Evolutionary conservation across 2,113 vertebrate genomes (phyloP).

Genomic region (Cryptotis parvus): DNA sequence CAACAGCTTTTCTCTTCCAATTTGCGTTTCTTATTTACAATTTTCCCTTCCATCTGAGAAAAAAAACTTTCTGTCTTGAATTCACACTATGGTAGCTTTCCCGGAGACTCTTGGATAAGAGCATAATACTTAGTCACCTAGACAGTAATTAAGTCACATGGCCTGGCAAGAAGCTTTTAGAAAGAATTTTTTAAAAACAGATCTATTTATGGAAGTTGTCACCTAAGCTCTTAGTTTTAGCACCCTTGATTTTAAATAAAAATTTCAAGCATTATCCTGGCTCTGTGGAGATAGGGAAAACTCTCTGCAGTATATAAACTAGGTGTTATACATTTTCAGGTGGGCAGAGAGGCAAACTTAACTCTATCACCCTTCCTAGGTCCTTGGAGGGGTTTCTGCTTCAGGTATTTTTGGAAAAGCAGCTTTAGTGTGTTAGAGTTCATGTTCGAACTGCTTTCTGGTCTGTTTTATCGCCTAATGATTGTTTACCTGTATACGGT

Average conservation of each 20-base stretch:
- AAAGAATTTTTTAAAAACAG: slow-evolving; percentile 27
- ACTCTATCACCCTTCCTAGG: background rate
- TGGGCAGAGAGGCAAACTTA: background rate
- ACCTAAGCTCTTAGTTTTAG: slow-evolving; percentile 61
- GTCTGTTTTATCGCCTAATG: background rate
- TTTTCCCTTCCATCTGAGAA: slow-evolving; percentile 35
- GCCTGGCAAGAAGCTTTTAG: slow-evolving; percentile 61
- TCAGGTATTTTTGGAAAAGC: background rate
- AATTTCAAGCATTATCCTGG: slow-evolving; percentile 42
- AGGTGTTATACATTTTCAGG: slow-evolving; percentile 25
- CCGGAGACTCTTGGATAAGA: slow-evolving; percentile 38
- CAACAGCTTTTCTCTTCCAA: slow-evolving; percentile 61
- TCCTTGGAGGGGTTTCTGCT: background rate
- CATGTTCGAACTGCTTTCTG: background rate
- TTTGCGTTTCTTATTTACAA: slow-evolving; percentile 54
- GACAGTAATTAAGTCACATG: slow-evolving; percentile 54
- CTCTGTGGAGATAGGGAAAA: background rate
- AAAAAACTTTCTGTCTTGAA: slow-evolving; percentile 43
- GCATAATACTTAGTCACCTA: slow-evolving; percentile 50
- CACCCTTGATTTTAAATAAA: slow-evolving; percentile 50
- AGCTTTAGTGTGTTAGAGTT: background rate
- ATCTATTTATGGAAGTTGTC: slow-evolving; percentile 71
- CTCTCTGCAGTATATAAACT: slow-evolving; percentile 7
- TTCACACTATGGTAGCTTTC: slow-evolving; percentile 39
- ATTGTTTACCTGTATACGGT: slow-evolving; percentile 21